These are phyloP conservation scores for Adelosebastes latens DNA, from an alignment of 2,797 vertebrate genomes.

Conservation along the genomic window DNA sequence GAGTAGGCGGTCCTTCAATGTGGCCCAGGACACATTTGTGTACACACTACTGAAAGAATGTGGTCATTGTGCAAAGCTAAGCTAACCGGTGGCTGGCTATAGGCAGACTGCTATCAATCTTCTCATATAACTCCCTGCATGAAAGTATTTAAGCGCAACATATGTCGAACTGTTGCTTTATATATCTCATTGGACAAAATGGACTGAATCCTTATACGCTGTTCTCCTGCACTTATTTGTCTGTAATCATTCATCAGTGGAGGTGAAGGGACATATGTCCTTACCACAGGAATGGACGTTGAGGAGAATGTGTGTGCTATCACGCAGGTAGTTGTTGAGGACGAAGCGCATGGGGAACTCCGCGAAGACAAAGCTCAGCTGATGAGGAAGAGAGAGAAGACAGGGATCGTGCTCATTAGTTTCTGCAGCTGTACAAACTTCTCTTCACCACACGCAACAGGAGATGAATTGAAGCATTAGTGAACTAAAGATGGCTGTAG, in stretches of 20 bases:
- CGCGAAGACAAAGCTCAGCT: conserved; percentile 93
- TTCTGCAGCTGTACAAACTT: not conserved
- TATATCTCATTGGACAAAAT: not conserved
- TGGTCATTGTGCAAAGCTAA: too few relatives aligned
- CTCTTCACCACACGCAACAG: not conserved
- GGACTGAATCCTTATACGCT: not conserved
- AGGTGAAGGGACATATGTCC: not conserved
- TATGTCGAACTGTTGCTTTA: not conserved
- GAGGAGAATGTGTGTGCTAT: conserved; percentile 82
- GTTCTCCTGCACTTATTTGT: not conserved
- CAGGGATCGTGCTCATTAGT: not conserved
- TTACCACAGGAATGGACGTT: conserved; percentile 89
- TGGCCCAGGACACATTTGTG: too few relatives aligned
- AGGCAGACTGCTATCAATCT: too few relatives aligned
- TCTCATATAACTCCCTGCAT: not conserved
- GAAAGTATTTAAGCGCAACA: not conserved
- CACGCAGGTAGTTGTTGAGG: conserved; percentile 84
- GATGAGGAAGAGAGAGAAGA: conserved; percentile 31
- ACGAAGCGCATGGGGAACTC: conserved; percentile 92
- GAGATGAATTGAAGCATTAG: rapidly evolving
- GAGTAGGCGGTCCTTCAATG: too few relatives aligned
- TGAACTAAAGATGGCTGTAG: not conserved
- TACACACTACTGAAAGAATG: too few relatives aligned
- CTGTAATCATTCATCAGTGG: not conserved
- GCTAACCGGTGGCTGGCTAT: too few relatives aligned